Base-by-base conservation (phyloP, 2,113 vertebrate species). In the Hylia prasina region DNA sequence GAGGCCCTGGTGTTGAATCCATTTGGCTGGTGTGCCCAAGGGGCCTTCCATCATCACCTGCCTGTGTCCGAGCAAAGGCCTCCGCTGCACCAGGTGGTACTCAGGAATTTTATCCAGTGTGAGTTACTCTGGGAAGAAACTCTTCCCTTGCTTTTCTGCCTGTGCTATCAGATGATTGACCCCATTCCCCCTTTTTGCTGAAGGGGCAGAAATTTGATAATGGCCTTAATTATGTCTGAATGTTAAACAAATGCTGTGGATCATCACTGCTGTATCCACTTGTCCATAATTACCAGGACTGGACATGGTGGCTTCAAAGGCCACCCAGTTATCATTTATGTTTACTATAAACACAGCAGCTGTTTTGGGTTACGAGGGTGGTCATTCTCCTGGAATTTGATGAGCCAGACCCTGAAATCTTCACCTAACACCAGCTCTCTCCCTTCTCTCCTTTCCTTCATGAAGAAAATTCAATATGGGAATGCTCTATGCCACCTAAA, bases 271-370 rank as follows among this genome's bases (percentile, higher is more conserved):
- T 85, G 37, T 75, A 70, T 93, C 94, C 82, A 96, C 85, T 96
- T 93, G 94, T 82, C 80, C 72, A 21, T 90, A 96, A 96, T 96
- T 96, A 94, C 91, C 61, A 87, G 76, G 76, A 65, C 44, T 83
- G 86, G 92, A 96, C 93, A 90, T 58, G 81, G 91, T 63, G 48
- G 82, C 95, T 97, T 97, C 96, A 97, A 97, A 97, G 95, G 92
- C 96, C 97, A 97, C 96, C 96, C 96, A 94, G 97, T 87, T 96
- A 90, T 94, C 87, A 24, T 82, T 94, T 77, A 65, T 95, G 94
- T 97, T 97, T 97, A 97, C 96, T 96, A 71, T 97, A 97, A 97
- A 97, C 96, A 97, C 91, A 93, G 92, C 87, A 84, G 91, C 83
- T 96, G 93, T 94, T 95, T 95, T 93, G 94, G 91, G 64, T 94